Evolutionary conservation across 2,888 invertebrate species (phyloP).

Genomic region (Cataglyphis livida): DNA sequence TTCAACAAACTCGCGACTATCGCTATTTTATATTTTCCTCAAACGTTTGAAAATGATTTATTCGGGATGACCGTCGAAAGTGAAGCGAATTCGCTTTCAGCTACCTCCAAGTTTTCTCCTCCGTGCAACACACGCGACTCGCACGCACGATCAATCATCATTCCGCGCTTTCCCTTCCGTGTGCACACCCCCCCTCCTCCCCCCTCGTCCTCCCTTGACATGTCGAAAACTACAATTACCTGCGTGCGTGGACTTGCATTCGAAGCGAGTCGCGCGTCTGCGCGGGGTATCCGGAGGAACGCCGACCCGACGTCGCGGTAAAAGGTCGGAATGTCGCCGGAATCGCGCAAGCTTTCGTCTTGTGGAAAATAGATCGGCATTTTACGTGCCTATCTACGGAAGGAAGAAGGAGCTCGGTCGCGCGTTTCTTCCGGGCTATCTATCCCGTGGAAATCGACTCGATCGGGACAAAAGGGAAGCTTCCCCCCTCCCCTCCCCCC

Average conservation of each 20-base stretch:
- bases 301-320: background rate
- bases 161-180: conserved; percentile 35
- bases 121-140: conserved; percentile 1
- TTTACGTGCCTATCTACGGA: conserved; percentile 52
- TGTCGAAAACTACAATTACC: conserved; percentile 52
- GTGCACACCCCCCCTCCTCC: background rate
- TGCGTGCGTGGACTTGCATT: conserved; percentile 25
- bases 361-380: conserved; percentile 59
- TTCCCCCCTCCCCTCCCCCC: background rate
- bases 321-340: conserved; percentile 42
- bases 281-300: conserved; percentile 8
- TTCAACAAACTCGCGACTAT: background rate
- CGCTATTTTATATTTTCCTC: background rate
- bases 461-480: conserved; percentile 20
- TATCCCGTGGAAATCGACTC: conserved; percentile 54
- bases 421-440: conserved; percentile 22
- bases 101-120: conserved; percentile 1
- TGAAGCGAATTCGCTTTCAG: conserved; percentile 39
- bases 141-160: conserved; percentile 57
- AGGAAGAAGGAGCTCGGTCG: conserved; percentile 13
- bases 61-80: conserved; percentile 18
- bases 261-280: conserved; percentile 27
- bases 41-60: background rate
- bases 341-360: conserved; percentile 38
- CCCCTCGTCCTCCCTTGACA: background rate